phyloP scores from a whole-genome alignment of 2,113 vertebrate genomes.

The Rissa tridactyla region DNA sequence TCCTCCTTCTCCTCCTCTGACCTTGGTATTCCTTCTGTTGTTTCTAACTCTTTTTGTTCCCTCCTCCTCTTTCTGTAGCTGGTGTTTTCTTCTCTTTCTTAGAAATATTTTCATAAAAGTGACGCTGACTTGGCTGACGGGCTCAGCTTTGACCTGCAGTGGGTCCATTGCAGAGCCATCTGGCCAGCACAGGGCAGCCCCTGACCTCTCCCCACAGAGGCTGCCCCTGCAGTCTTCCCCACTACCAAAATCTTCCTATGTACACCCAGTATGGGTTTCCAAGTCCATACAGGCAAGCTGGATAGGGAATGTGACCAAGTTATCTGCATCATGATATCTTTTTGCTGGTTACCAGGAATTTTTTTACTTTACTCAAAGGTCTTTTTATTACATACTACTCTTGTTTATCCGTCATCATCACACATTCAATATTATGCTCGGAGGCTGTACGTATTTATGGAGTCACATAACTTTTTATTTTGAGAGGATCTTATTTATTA shows the following conservation, averaged over 20 bases:
- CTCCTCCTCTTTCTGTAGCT: background rate
- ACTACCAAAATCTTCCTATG: background rate
- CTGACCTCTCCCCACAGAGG: background rate
- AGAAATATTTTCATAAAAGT: background rate
- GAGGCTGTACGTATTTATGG: background rate
- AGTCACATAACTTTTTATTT: background rate
- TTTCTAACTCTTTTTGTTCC: background rate
- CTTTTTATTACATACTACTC: background rate
- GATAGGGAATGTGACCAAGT: background rate
- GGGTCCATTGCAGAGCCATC: background rate
- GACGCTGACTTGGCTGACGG: background rate
- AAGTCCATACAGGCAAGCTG: background rate
- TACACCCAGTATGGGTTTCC: background rate
- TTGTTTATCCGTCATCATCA: background rate
- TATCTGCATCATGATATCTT: background rate
- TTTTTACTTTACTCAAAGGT: background rate
- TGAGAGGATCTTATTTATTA: slow-evolving; percentile 32
- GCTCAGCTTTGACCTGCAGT: background rate
- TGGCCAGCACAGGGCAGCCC: background rate
- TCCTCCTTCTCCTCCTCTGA: background rate
- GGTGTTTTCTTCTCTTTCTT: background rate
- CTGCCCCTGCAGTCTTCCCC: background rate
- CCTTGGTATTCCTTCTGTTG: background rate
- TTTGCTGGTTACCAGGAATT: background rate
- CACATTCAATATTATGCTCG: background rate